phyloP scores from a whole-genome alignment of 2,797 vertebrate species.

The Melopsittacus undulatus region DNA sequence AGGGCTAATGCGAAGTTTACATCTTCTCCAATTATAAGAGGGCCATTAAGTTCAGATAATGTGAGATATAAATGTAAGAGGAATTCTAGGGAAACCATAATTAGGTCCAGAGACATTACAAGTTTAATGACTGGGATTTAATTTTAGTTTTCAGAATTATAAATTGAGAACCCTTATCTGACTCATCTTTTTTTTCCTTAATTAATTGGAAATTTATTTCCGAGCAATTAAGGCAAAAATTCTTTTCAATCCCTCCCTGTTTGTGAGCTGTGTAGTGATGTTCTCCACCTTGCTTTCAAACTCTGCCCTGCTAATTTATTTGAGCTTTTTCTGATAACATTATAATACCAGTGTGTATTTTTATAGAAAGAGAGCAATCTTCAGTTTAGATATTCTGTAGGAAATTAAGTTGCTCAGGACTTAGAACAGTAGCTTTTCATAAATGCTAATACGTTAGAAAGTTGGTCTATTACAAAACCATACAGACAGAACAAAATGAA shows the following conservation, averaged over 20 bases:
- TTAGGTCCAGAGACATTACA: conserved; percentile 49
- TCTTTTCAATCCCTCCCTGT: not conserved
- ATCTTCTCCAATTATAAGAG: conserved; percentile 45
- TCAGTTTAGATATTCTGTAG: not conserved
- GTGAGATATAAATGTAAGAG: conserved; percentile 46
- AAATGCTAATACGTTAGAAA: not conserved
- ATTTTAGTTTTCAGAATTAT: conserved; percentile 64
- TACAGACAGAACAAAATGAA: not conserved
- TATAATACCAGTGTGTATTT: not conserved
- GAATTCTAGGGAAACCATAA: conserved; percentile 55
- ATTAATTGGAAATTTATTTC: conserved; percentile 69
- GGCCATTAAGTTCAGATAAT: conserved; percentile 48
- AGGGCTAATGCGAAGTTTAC: not conserved
- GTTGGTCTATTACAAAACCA: not conserved
- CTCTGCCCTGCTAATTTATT: not conserved
- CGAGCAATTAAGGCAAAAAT: conserved; percentile 31
- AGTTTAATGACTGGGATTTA: conserved; percentile 63
- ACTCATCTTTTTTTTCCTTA: not conserved
- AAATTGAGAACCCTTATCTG: conserved; percentile 57
- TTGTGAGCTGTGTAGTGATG: conserved; percentile 8
- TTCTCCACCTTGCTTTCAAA: conserved; percentile 1
- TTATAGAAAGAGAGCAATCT: not conserved
- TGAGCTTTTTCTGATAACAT: not conserved
- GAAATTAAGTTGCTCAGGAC: not conserved
- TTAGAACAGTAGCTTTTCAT: not conserved